These are phyloP conservation scores for Diaphora mendica DNA, from an alignment of 2,888 invertebrate genomes.

Conservation along the genomic window DNA sequence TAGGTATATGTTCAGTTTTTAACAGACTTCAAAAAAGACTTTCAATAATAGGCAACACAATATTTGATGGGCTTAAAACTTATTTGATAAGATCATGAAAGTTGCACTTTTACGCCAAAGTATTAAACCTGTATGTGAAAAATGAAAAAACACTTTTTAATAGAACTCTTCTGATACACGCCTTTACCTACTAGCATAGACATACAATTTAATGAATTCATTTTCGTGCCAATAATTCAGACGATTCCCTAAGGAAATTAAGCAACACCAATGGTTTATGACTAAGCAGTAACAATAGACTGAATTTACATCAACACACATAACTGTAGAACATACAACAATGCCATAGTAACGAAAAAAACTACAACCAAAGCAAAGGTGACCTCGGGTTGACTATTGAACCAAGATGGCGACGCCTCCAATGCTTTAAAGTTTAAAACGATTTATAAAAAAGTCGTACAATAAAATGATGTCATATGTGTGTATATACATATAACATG, in stretches of 20 bases:
- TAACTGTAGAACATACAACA: slow-evolving; percentile 1
- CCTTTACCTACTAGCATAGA: background rate
- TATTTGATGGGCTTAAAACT: background rate
- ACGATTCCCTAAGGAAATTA: slow-evolving; percentile 5
- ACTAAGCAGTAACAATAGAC: slow-evolving; percentile 3
- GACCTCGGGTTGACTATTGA: slow-evolving; percentile 51
- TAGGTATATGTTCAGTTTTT: background rate
- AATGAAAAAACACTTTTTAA: background rate
- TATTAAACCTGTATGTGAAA: background rate
- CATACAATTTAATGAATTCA: background rate
- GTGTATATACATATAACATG: background rate
- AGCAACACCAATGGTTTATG: background rate
- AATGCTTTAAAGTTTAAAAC: background rate
- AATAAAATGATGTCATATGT: background rate
- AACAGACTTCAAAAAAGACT: too few species aligned
- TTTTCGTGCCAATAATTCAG: background rate
- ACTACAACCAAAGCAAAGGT: slow-evolving; percentile 35
- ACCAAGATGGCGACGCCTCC: slow-evolving; percentile 39
- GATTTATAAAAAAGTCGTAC: background rate
- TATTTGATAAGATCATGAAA: background rate
- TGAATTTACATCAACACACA: background rate
- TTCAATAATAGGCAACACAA: background rate
- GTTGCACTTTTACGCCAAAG: background rate
- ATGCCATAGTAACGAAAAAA: slow-evolving; percentile 47
- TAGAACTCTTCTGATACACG: background rate